Conservation (phyloP, 2,797 vertebrate genomes). For the Mico argentatus region DNA sequence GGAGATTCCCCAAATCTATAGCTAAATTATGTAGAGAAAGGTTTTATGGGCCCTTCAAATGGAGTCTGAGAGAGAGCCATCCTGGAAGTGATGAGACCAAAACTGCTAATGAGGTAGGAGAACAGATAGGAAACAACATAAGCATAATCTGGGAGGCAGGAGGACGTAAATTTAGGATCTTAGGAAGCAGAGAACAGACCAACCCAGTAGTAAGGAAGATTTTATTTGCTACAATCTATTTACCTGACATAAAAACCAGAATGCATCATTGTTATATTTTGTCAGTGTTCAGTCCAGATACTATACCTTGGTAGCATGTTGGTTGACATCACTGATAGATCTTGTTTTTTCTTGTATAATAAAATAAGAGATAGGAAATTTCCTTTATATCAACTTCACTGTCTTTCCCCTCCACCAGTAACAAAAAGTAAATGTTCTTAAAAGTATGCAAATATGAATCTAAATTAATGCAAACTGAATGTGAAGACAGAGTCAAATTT, state of each 20-base stretch:
- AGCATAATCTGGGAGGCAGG: not conserved
- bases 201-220: not conserved
- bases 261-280: constrained; percentile 37
- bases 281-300: not conserved
- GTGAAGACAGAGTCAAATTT: not conserved
- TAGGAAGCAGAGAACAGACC: not conserved
- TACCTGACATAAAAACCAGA: not conserved
- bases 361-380: not conserved
- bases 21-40: constrained; percentile 2
- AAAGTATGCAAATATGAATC: not conserved
- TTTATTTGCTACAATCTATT: not conserved
- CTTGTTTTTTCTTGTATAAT: constrained; percentile 31
- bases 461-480: not conserved
- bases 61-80: not conserved
- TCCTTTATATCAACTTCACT: not conserved
- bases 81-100: not conserved
- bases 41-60: not conserved
- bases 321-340: not conserved
- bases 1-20: not conserved
- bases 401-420: not conserved
- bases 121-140: not conserved
- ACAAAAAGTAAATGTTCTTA: not conserved
- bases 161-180: not conserved
- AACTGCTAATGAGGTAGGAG: not conserved
- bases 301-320: not conserved